phyloP scores from a whole-genome alignment of 2,888 invertebrate species.

The Catocala fraxini region DNA sequence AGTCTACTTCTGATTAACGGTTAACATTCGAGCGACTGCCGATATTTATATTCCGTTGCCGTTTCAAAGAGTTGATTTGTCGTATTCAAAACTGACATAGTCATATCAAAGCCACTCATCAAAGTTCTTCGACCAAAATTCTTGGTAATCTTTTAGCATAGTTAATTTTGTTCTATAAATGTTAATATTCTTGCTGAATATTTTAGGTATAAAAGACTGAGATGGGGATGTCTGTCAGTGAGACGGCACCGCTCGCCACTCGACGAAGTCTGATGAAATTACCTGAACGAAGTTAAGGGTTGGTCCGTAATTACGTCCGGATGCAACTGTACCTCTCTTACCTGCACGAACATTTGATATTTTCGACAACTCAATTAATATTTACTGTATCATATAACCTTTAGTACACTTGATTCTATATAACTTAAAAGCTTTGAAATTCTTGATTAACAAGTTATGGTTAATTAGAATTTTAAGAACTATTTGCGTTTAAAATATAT shows the following conservation, averaged over 20 bases:
- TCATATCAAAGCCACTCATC: background rate
- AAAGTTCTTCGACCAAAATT: too few relatives aligned
- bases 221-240: conserved; percentile 5
- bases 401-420: too few relatives aligned
- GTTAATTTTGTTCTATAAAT: too few relatives aligned
- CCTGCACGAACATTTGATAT: conserved; percentile 53
- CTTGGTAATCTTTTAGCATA: too few relatives aligned
- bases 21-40: conserved; percentile 1
- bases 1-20: background rate
- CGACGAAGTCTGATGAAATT: conserved; percentile 61
- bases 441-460: conserved; percentile 32
- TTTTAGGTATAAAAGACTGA: too few relatives aligned
- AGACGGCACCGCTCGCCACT: conserved; percentile 6
- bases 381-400: too few relatives aligned
- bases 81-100: conserved; percentile 3
- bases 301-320: conserved; percentile 57
- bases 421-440: background rate
- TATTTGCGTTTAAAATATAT: conserved; percentile 31
- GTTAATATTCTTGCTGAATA: too few relatives aligned
- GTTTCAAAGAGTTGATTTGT: conserved; percentile 18
- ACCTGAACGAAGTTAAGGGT: conserved; percentile 63
- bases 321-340: conserved; percentile 31
- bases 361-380: conserved; percentile 48
- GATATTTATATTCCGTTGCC: conserved; percentile 22
- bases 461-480: conserved; percentile 32